Percentiles rank a stretch among this genome's conserved stretches.
These are phyloP conservation scores for Rotaria macrura DNA, from an alignment of 2,888 invertebrate species.

Conservation along the genomic window DNA sequence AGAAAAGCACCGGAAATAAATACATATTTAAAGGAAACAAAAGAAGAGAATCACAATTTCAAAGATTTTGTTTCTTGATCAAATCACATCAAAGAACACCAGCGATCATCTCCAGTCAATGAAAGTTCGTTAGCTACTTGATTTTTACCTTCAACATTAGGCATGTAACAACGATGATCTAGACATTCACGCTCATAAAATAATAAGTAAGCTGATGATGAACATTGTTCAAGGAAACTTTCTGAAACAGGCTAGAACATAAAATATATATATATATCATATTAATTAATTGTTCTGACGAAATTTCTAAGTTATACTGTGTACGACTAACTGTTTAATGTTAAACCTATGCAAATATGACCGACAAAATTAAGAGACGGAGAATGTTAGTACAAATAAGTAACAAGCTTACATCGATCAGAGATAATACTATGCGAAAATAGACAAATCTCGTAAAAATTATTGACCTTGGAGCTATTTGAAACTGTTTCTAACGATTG, in stretches of 20 bases:
- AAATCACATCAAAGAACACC: constrained; percentile 11
- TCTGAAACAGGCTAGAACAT: neutral
- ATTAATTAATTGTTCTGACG: no score
- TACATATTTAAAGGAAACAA: neutral
- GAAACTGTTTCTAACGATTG: no score
- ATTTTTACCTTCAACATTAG: constrained; percentile 2
- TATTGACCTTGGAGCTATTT: no score
- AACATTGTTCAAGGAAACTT: neutral
- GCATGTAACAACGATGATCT: constrained; percentile 4
- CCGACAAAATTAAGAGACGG: no score
- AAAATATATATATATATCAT: neutral
- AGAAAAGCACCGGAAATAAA: neutral
- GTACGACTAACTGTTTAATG: no score
- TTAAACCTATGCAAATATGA: no score
- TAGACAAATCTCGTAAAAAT: no score
- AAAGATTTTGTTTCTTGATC: neutral
- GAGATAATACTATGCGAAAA: no score
- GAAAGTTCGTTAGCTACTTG: neutral
- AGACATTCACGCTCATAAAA: neutral
- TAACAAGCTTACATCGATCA: no score
- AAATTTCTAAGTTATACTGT: no score
- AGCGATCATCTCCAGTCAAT: neutral
- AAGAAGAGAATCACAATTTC: neutral
- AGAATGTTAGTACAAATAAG: no score
- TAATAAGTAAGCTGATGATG: neutral